These are phyloP conservation scores for Phengaris arion DNA, from an alignment of 2,888 invertebrate genomes.

Conservation along the genomic window DNA sequence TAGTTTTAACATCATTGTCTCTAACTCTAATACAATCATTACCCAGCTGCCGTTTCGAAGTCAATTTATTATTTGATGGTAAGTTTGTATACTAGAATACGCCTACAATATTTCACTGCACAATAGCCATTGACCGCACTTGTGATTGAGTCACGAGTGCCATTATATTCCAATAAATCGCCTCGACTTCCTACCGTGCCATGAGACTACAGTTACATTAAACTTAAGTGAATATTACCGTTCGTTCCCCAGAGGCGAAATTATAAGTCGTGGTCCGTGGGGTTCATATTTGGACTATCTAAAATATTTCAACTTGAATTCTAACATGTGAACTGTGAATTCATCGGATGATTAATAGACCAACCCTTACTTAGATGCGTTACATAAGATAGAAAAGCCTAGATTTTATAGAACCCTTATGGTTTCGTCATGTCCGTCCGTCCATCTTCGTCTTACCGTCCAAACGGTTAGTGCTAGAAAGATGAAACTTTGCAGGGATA, in stretches of 20 bases:
- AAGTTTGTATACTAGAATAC: conserved; percentile 48
- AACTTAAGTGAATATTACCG: conserved; percentile 8
- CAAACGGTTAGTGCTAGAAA: too few species aligned
- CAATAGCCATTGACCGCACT: conserved; percentile 56
- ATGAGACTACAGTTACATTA: conserved; percentile 14
- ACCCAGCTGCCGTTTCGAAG: conserved; percentile 14
- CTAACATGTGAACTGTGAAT: background rate
- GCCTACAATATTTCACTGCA: conserved; percentile 58
- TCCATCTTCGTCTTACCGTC: too few species aligned
- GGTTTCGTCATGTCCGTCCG: too few species aligned
- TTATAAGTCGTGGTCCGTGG: background rate
- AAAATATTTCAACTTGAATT: background rate
- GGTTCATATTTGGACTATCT: background rate
- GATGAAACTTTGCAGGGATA: too few species aligned
- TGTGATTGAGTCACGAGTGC: conserved; percentile 37
- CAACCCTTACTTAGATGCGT: background rate
- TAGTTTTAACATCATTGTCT: background rate
- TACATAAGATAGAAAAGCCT: background rate
- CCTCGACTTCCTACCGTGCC: conserved; percentile 29
- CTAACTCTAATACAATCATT: conserved; percentile 11
- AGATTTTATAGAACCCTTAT: background rate
- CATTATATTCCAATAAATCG: conserved; percentile 31
- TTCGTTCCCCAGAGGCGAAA: conserved; percentile 4
- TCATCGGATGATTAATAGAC: background rate
- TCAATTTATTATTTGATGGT: conserved; percentile 17